Base-by-base conservation (phyloP, 1,140 invertebrate genomes). In the Pentalonia nigronervosa region DNA sequence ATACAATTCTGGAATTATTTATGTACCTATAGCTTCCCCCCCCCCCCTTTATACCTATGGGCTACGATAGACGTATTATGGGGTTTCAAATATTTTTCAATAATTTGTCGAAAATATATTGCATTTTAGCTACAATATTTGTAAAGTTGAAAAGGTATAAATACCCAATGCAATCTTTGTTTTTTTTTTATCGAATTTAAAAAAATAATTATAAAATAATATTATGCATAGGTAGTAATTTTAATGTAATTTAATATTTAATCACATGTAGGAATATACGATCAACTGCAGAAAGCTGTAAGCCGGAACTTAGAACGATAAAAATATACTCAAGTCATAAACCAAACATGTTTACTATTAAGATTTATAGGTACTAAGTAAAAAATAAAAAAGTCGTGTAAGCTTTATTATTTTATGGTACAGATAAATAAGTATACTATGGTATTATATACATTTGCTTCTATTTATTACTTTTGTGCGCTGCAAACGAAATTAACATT, bases 391-490 rank as follows among this genome's bases (percentile, higher is more conserved):
- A 41, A 14, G 30, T 9, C 45, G 36, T 11, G n/a, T 81, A 81
- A 84, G 30, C 83, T 84, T 84, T 84, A 84, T 84, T 84, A 45
- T 41, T 84, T 84, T 84, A 84, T 41, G 36, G 83, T 84, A 84
- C 23, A 25, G 23, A 84, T 84, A 84, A 84, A 45, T 84, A 45
- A 41, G 1, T 36, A 30, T n/a, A 41, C 4, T 45, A 45, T 84
- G 21, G 34, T 83, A 84, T 84, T 84, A 41, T 41, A 4, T 41
- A 41, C 83, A 84, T 41, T 84, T 84, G 11, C 36, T 84, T 41
- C 25, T 84, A 14, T 84, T 41, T 84, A 41, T 84, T 41, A 45
- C 23, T 45, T 11, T 84, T 45, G 7, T 45, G 14, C 60, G 60
- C 17, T n/a, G 60, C n/a, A n/a, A 76, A 76, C 30, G 30, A 76